These are phyloP conservation scores for Bungarus multicinctus DNA, from an alignment of 2,113 vertebrate species.

Conservation along the genomic window DNA sequence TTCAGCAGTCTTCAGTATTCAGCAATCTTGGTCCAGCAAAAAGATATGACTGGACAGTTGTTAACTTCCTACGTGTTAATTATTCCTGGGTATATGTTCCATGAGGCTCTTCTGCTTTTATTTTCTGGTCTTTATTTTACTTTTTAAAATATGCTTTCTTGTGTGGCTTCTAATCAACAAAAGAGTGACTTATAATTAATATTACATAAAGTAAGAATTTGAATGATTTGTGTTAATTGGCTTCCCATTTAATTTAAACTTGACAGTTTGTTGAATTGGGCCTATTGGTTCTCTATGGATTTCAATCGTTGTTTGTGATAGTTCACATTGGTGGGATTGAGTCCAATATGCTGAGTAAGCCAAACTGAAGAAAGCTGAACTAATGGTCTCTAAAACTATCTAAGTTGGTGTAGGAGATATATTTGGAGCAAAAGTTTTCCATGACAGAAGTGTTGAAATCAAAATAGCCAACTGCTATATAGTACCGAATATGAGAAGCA, in stretches of 20 bases:
- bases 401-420: not conserved
- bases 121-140: not conserved
- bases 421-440: not conserved
- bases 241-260: not conserved
- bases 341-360: not conserved
- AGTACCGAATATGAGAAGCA: not conserved
- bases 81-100: not conserved
- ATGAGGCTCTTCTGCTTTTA: not conserved
- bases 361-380: not conserved
- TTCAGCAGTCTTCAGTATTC: not conserved
- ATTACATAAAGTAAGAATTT: not conserved
- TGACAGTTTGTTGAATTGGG: not conserved
- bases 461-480: not conserved
- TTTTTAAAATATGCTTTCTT: not conserved
- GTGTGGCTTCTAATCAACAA: not conserved
- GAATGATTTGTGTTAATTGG: not conserved
- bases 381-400: not conserved
- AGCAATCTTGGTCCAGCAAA: not conserved
- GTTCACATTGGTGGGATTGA: not conserved
- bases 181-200: not conserved
- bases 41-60: not conserved
- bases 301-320: not conserved
- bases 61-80: not conserved
- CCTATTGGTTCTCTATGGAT: not conserved
- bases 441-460: not conserved